A percentile compares a stretch with the other conserved stretches of the same genome.
Evolutionary conservation across 30 jellyfish, hydroid and myxozoan genomes (phyloP).

Genomic region (Pseudorhiza aurosa): DNA sequence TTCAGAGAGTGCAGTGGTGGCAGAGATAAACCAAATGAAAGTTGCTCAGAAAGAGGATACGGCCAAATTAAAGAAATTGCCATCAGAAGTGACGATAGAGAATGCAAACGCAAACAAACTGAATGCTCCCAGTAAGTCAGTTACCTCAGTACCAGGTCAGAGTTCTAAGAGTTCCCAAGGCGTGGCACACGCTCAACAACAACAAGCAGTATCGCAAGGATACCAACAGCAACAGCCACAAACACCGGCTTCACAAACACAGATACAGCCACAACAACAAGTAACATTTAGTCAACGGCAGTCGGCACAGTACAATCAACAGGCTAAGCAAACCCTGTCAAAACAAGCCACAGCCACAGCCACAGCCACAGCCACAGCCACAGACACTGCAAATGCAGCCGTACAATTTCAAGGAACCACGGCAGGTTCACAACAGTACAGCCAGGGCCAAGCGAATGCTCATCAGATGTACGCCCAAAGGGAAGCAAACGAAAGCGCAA

Average conservation of each 20-base stretch:
- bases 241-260: not conserved
- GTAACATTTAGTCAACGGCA: constrained; percentile 7
- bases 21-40: constrained; percentile 41
- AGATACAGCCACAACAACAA: not conserved
- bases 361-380: constrained; percentile 2
- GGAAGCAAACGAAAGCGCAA: constrained; percentile 20
- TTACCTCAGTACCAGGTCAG: not conserved
- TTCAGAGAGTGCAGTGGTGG: constrained; percentile 30
- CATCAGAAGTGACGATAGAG: not conserved
- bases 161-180: not conserved
- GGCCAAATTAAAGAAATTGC: not conserved
- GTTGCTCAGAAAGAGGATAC: not conserved
- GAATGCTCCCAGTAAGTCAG: not conserved
- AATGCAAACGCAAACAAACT: not conserved
- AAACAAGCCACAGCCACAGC: constrained; percentile 15
- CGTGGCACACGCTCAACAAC: not conserved
- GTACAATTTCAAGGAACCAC: constrained; percentile 15
- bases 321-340: not conserved
- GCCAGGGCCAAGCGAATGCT: not conserved
- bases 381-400: constrained; percentile 4
- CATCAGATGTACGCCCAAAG: constrained; percentile 9
- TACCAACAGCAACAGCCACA: constrained; percentile 2
- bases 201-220: not conserved
- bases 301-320: not conserved
- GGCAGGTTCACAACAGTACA: constrained; percentile 2